Percentiles rank a stretch among this genome's conserved stretches.
phyloP scores from a whole-genome alignment of 2,113 vertebrate genomes.

The Megalops atlanticus region DNA sequence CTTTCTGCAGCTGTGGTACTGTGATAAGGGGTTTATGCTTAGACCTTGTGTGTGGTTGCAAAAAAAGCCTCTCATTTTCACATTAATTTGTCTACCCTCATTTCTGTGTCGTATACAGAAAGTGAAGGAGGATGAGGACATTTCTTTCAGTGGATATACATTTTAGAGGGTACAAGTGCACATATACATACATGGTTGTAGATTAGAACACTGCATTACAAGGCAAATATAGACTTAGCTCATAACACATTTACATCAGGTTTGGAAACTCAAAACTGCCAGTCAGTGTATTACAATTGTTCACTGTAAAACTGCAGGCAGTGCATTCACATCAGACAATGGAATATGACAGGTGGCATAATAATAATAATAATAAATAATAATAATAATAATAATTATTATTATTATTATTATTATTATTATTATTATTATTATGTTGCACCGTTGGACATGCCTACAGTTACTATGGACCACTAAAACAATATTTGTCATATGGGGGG shows the following conservation, averaged over 20 bases:
- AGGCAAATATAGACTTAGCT: background rate
- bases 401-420: too few relatives aligned
- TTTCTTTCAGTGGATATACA: background rate
- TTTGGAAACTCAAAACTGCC: background rate
- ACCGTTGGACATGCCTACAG: too few relatives aligned
- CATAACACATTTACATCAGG: background rate
- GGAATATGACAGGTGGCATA: too few relatives aligned
- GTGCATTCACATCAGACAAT: too few relatives aligned
- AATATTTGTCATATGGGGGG: too few relatives aligned
- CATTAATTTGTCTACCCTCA: slow-evolving; percentile 1
- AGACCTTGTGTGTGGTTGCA: slow-evolving; percentile 52
- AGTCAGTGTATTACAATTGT: background rate
- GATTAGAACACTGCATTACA: background rate
- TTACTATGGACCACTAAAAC: too few relatives aligned
- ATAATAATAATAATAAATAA: too few relatives aligned
- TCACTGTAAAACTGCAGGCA: too few relatives aligned
- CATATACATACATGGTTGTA: background rate
- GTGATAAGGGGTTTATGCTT: slow-evolving; percentile 69
- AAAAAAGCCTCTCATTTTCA: slow-evolving; percentile 32
- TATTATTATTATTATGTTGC: too few relatives aligned
- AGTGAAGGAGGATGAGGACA: background rate
- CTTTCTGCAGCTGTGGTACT: slow-evolving; percentile 64
- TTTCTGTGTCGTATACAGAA: slow-evolving; percentile 12
- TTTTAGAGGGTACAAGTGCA: too few relatives aligned
- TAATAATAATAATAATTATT: too few relatives aligned